Evolutionary conservation across 2,888 invertebrate genomes (phyloP).

Genomic region (Nasonovia ribisnigri): DNA sequence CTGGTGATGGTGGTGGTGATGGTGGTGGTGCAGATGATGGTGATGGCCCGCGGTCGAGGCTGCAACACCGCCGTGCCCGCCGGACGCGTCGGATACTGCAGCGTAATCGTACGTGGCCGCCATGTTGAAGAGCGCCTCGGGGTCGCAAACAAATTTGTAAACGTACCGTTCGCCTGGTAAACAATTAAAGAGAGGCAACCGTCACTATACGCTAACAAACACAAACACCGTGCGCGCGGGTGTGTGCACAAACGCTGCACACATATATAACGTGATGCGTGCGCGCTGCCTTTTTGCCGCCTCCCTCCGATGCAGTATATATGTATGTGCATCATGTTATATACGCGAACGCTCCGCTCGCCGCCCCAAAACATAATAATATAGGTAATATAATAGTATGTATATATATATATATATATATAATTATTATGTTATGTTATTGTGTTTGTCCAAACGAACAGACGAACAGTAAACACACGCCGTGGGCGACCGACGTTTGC

Average conservation of each 20-base stretch:
- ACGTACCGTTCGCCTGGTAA: conserved; percentile 90
- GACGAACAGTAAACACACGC: conserved; percentile 20
- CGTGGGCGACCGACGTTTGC: not conserved
- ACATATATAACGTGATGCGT: conserved; percentile 14
- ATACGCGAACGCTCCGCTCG: not conserved
- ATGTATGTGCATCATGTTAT: not conserved
- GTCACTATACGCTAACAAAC: not conserved
- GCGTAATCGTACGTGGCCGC: conserved; percentile 63
- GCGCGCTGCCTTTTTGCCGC: conserved; percentile 20
- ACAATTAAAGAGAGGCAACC: conserved; percentile 52
- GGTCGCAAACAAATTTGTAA: conserved; percentile 96
- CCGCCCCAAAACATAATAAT: not conserved
- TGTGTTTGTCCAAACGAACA: conserved; percentile 32
- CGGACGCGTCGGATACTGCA: conserved; percentile 48
- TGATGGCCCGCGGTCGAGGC: conserved; percentile 7
- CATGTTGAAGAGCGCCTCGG: conserved; percentile 90
- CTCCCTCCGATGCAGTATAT: not conserved
- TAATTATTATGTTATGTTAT: not conserved
- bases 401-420: not conserved
- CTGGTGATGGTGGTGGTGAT: conserved; percentile 51
- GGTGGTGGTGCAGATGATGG: conserved; percentile 43
- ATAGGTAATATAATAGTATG: not conserved
- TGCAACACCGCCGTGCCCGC: not conserved
- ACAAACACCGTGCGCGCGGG: conserved; percentile 26
- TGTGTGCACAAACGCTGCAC: conserved; percentile 19